Conservation (phyloP, 2,888 invertebrate genomes). For the Pandemis cinnamomeana region DNA sequence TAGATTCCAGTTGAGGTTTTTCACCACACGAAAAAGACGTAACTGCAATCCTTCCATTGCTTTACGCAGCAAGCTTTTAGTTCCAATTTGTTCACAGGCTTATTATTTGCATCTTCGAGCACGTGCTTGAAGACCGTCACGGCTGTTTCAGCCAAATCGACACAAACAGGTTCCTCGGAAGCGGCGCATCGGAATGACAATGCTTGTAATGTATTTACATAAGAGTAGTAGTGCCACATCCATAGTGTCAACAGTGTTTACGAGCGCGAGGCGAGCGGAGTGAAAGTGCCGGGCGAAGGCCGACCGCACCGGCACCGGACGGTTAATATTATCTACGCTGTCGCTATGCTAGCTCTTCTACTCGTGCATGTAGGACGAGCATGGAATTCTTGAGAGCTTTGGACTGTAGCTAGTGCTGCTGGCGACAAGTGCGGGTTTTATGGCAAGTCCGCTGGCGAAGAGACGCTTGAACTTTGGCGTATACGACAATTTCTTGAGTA, state of each 20-base stretch:
- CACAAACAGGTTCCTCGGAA: constrained; percentile 35
- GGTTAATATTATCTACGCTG: constrained; percentile 41
- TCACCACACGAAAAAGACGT: no score
- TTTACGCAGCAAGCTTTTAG: no score
- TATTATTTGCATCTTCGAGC: neutral
- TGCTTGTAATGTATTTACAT: constrained; percentile 40
- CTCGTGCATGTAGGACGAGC: constrained; percentile 35
- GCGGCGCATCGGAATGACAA: constrained; percentile 31
- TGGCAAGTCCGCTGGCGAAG: no score
- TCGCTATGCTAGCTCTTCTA: constrained; percentile 39
- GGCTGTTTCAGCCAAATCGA: constrained; percentile 25
- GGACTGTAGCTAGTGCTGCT: neutral
- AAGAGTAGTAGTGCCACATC: constrained; percentile 60
- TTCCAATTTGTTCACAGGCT: neutral
- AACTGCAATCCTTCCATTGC: no score
- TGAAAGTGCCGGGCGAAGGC: constrained; percentile 80
- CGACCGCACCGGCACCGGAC: constrained; percentile 62
- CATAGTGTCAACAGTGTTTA: constrained; percentile 57
- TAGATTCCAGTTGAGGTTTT: no score
- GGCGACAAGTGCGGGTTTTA: neutral
- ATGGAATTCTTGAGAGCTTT: constrained; percentile 39
- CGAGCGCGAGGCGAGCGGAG: constrained; percentile 62
- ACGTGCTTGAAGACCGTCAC: constrained; percentile 15
- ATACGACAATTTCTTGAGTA: no score
- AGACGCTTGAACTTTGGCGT: no score